These are phyloP conservation scores for Echiichthys vipera DNA, from an alignment of 2,797 vertebrate genomes.

Conservation along the genomic window DNA sequence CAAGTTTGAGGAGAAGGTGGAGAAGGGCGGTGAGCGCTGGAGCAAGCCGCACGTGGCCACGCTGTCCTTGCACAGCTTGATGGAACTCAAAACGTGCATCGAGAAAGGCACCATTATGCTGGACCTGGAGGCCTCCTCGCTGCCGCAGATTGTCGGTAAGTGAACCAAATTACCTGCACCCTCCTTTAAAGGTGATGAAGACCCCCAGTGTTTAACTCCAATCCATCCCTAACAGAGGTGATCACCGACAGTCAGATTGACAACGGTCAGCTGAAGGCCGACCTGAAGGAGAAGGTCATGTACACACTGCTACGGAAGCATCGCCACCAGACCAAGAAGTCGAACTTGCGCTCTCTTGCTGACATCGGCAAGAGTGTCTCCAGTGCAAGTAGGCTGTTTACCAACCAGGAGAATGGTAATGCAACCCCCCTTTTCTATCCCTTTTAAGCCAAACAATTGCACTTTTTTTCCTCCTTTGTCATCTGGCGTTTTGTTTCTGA, in stretches of 20 bases:
- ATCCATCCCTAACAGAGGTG: slow-evolving; percentile 83
- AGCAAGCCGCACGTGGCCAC: slow-evolving; percentile 96
- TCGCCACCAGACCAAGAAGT: slow-evolving; percentile 99
- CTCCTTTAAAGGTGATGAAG: neutral
- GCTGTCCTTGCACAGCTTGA: slow-evolving; percentile 89
- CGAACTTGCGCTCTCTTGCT: slow-evolving; percentile 96
- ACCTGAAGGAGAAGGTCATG: slow-evolving; percentile 95
- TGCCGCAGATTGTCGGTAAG: slow-evolving; percentile 95
- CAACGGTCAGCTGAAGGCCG: slow-evolving; percentile 88
- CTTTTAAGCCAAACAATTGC: neutral
- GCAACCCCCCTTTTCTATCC: slow-evolving; percentile 50
- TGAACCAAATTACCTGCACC: neutral
- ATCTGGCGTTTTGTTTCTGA: slow-evolving; percentile 12
- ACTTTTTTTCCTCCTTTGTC: neutral
- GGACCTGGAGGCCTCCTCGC: slow-evolving; percentile 92
- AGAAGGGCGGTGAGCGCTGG: slow-evolving; percentile 96
- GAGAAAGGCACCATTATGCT: slow-evolving; percentile 95
- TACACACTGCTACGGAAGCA: slow-evolving; percentile 95
- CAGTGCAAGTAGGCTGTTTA: slow-evolving; percentile 97
- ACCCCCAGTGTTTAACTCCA: neutral
- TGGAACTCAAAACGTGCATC: slow-evolving; percentile 93
- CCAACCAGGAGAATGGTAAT: slow-evolving; percentile 96
- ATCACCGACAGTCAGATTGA: slow-evolving; percentile 95
- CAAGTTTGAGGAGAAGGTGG: slow-evolving; percentile 99
- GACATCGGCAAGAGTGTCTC: slow-evolving; percentile 99